Conservation (phyloP, 2,113 vertebrate genomes). For the Alces alces region DNA sequence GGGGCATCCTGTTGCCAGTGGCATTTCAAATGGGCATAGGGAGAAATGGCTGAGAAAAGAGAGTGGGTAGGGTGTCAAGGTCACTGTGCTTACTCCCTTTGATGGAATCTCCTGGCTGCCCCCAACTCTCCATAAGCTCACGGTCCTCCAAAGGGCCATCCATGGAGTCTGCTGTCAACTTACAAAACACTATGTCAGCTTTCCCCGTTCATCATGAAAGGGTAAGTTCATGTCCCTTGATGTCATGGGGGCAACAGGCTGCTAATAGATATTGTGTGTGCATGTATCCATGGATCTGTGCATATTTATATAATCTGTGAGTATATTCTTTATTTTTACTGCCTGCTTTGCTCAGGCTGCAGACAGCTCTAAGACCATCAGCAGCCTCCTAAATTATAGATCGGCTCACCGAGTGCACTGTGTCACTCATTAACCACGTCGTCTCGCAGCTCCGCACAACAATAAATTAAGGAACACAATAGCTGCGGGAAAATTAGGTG, state of each 20-base stretch:
- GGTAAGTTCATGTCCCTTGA: neutral
- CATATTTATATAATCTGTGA: neutral
- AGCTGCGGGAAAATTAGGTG: conserved; percentile 48
- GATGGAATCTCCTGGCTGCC: neutral
- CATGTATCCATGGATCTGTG: neutral
- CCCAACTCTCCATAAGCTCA: neutral
- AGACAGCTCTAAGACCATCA: neutral
- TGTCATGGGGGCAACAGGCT: neutral
- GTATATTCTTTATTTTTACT: conserved; percentile 41
- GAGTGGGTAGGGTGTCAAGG: fast-evolving
- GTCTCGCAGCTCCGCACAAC: neutral
- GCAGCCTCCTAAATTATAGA: conserved; percentile 1
- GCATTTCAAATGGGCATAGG: neutral
- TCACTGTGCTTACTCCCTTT: neutral
- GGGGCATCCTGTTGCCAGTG: fast-evolving
- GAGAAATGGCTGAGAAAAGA: neutral
- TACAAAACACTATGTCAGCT: fast-evolving
- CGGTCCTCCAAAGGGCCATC: neutral
- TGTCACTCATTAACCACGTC: neutral
- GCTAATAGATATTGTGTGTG: fast-evolving
- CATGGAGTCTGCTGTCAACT: neutral
- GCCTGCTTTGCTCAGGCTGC: neutral
- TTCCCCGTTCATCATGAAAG: fast-evolving
- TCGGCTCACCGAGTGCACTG: fast-evolving
- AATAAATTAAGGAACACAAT: conserved; percentile 33